Evolutionary conservation across 2,888 invertebrate species (phyloP), one percentile per base, ranked within the genome.

Genomic region (Drosophila mimetica): DNA sequence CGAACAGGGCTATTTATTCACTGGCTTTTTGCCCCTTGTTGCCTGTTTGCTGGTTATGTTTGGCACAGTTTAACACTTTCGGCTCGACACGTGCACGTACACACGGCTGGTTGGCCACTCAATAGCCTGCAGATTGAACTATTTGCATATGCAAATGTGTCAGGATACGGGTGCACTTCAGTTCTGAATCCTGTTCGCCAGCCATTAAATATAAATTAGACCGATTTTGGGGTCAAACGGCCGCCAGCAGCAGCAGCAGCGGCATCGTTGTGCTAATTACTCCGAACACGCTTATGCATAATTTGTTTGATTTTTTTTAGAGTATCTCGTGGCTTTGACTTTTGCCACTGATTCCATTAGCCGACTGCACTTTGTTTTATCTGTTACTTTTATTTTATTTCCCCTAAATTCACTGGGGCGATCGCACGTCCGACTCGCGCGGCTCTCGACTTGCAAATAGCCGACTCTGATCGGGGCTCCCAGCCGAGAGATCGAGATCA

Each of bases 401-500:
- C 9, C n/a, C 25, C 32, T 25, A 37, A 30, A 37, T 51, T 41
- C 20, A 25, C 30, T 34, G 20, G 20, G 41, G 36, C 39, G 48
- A 50, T 57, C 28, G 71, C 55, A 81, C 82, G 82, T 83, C 82
- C 70, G 71, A 58, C 47, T 67, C 82, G 67, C 73, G 66, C 74
- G 64, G 51, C 82, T 75, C 67, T 70, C 77, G 57, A 79, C 77
- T 76, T 85, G 76, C 79, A 77, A 82, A 82, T 82, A 82, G 82
- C 71, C 66, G 71, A 74, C 47, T 42, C 71, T 53, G 61, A 50
- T 54, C 66, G 66, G 50, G 42, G 47, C 63, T 57, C 61, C 36
- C 52, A 50, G 20, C 53, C 55, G 61, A 58, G 57, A 47, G 60
- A 39, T 39, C 39, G 39, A 39, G 39, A 57, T 78, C 67, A 57